Base-by-base conservation (phyloP, 2,888 invertebrate species). In the Zygogramma bicolorata region DNA sequence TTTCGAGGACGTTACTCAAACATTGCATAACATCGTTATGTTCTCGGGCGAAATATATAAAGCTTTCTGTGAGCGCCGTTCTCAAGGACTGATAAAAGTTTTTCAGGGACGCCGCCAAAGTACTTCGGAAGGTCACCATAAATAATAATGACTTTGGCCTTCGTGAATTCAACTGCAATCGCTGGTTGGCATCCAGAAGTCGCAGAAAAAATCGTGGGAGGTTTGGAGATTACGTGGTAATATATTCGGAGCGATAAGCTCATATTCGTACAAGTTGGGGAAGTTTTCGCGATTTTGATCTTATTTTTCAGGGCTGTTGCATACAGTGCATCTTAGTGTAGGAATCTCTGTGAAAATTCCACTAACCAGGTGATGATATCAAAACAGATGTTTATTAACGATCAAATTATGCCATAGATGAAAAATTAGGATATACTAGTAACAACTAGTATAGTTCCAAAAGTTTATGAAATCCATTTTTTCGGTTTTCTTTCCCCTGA, bases 1-100 rank as follows among this genome's bases (percentile, higher is more conserved):
- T 65, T 20, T 18, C 46, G 34, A 65, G 66, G 59, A 53, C 49
- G 63, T 73, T 68, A 65, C 63, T 53, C 60, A 49, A 60, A 70
- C 68, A 74, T 71, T 71, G 74, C 74, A 74, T 74, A 68, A 70
- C 63, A 63, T 40, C 60, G 60, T 73, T 69, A 72, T 53, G 53
- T 53, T 53, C 46, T 4, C 53, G 2, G 25, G 22, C 53, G 53
- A 53, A 57, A 57, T 58, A 31, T 58, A 67, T 63, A 71, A 71
- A 67, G 71, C 71, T 63, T 57, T 67, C 67, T 49, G 46, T 59
- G 60, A 57, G 60, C 31, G 68, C 49, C 34, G 40, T 57, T 59
- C 60, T 60, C 68, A 70, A 68, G 73, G 73, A 61, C 73, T 60
- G 70, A 74, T 74, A 70, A 74, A 74, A 68, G 59, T 53, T 70